Evolutionary conservation across 2,113 vertebrate species (phyloP).

Genomic region (Rattus rattus): DNA sequence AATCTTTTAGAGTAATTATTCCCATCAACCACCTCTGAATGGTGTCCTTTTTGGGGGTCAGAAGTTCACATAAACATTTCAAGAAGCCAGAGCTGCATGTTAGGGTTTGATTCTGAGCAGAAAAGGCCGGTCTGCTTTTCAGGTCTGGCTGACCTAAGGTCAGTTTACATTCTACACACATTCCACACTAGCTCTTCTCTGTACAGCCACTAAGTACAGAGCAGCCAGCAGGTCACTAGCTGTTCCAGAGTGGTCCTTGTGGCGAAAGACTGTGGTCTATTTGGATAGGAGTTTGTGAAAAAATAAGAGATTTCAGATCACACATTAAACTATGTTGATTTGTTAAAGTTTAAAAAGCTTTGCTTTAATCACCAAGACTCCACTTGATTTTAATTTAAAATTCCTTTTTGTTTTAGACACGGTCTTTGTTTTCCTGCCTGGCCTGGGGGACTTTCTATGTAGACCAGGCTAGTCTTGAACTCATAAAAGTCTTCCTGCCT

Average conservation of each 20-base stretch:
- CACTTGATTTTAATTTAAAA: background rate
- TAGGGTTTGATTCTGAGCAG: conserved; percentile 66
- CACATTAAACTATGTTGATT: background rate
- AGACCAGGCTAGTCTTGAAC: background rate
- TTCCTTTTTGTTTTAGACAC: background rate
- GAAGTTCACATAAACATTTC: conserved; percentile 77
- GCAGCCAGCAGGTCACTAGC: background rate
- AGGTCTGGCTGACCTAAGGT: background rate
- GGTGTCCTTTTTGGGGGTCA: conserved; percentile 66
- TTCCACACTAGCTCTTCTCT: background rate
- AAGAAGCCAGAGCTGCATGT: conserved; percentile 11
- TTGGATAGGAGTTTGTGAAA: conserved; percentile 12
- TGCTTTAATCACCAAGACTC: background rate
- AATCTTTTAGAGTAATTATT: conserved; percentile 72
- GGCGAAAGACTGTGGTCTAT: background rate
- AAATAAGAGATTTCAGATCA: background rate
- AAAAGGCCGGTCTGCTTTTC: conserved; percentile 49
- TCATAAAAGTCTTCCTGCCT: background rate
- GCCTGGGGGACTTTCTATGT: no score
- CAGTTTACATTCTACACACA: conserved; percentile 43
- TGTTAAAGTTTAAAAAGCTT: background rate
- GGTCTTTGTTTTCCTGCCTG: background rate
- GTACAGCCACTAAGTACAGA: background rate
- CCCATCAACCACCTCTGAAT: conserved; percentile 52
- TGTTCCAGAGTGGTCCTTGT: background rate